phyloP scores from a whole-genome alignment of 2,888 invertebrate species.

The Pammene fasciana region DNA sequence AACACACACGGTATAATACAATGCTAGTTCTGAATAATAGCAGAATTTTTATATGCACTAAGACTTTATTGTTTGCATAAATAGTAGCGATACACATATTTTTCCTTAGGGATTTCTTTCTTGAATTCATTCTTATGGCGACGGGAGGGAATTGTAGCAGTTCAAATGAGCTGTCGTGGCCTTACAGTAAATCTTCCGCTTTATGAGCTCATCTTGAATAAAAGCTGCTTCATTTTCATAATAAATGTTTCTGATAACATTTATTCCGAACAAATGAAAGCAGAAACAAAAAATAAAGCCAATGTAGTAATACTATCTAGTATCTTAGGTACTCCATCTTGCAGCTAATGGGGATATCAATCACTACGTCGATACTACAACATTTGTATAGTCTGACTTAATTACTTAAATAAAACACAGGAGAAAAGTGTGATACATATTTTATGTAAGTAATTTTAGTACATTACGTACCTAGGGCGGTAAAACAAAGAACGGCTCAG shows the following conservation, averaged over 20 bases:
- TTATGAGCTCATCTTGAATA: constrained; percentile 36
- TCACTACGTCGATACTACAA: background rate
- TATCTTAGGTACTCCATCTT: background rate
- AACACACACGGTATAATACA: too few species aligned
- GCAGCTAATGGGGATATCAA: background rate
- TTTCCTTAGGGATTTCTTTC: constrained; percentile 6
- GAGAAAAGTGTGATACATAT: too few species aligned
- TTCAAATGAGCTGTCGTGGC: constrained; percentile 33
- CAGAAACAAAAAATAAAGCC: constrained; percentile 7
- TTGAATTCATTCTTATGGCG: constrained; percentile 20
- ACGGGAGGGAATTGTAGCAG: constrained; percentile 32
- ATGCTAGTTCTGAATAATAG: too few species aligned
- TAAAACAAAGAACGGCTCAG: too few species aligned
- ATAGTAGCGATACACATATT: background rate
- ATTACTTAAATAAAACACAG: too few species aligned
- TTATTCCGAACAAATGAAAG: constrained; percentile 19
- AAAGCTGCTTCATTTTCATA: constrained; percentile 39
- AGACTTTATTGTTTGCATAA: too few species aligned
- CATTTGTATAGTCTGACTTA: too few species aligned
- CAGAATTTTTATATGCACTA: too few species aligned
- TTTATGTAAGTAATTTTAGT: too few species aligned
- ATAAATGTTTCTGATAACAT: constrained; percentile 37
- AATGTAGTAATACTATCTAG: background rate
- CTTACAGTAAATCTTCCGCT: constrained; percentile 39
- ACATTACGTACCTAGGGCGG: too few species aligned